These are phyloP conservation scores for Sinocyclocheilus rhinocerous DNA, from an alignment of 2,113 vertebrate genomes.

Conservation along the genomic window DNA sequence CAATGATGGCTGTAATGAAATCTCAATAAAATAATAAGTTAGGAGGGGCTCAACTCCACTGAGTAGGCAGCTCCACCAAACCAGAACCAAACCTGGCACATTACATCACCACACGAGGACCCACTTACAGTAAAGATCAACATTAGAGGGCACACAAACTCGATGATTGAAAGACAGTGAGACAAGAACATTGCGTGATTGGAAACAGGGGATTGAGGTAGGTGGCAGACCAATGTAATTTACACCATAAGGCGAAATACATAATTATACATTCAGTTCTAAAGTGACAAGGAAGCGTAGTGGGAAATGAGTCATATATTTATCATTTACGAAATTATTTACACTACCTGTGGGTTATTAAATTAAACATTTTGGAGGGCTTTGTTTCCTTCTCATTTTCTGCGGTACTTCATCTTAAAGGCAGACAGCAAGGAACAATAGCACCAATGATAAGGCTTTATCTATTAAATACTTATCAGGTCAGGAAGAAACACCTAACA, in stretches of 20 bases:
- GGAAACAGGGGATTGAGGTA: background rate
- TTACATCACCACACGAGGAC: conserved; percentile 16
- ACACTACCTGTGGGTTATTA: conserved; percentile 15
- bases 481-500: conserved; percentile 55
- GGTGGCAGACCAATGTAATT: background rate
- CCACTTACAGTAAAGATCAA: conserved; percentile 9
- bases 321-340: conserved; percentile 32
- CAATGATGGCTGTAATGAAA: conserved; percentile 29
- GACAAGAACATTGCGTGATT: background rate
- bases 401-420: conserved; percentile 54
- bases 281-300: background rate
- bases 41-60: background rate
- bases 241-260: background rate
- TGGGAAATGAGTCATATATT: conserved; percentile 40
- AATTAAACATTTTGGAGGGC: background rate
- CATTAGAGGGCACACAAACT: background rate
- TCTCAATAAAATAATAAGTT: conserved; percentile 8
- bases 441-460: conserved; percentile 57
- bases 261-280: conserved; percentile 4
- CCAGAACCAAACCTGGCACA: conserved; percentile 20
- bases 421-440: conserved; percentile 53
- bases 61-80: conserved; percentile 1
- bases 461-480: conserved; percentile 63
- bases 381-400: conserved; percentile 20
- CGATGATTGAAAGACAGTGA: conserved; percentile 3